phyloP scores from a whole-genome alignment of 92 coral and sea anemone genomes.

The Porites lobata region DNA sequence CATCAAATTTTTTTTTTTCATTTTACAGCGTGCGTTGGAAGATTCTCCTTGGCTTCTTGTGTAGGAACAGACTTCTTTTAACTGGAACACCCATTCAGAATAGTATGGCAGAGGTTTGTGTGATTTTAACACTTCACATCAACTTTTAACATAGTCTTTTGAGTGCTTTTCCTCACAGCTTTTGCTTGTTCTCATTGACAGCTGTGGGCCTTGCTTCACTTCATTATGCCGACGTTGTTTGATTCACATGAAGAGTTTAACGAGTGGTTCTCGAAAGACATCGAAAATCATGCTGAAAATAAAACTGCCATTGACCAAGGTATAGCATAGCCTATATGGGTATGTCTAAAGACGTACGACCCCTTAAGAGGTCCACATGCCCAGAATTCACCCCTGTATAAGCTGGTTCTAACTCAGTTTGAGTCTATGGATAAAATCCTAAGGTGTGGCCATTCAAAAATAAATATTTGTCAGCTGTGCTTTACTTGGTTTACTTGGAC shows the following conservation, averaged over 20 bases:
- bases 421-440: too few species aligned
- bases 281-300: conserved; percentile 98
- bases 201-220: conserved; percentile 98
- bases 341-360: neutral
- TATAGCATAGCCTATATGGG: conserved; percentile 22
- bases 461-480: neutral
- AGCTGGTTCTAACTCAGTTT: too few species aligned
- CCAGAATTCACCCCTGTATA: too few species aligned
- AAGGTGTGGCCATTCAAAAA: too few species aligned
- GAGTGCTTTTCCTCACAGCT: neutral
- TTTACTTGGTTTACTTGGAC: neutral
- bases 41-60: conserved; percentile 94
- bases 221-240: conserved; percentile 98
- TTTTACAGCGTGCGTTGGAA: conserved; percentile 93
- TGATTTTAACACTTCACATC: too few species aligned
- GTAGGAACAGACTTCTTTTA: conserved; percentile 94
- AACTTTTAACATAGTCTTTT: neutral
- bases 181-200: conserved; percentile 10
- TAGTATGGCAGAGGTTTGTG: conserved; percentile 98
- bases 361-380: too few species aligned
- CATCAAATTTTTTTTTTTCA: neutral
- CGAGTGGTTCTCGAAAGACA: conserved; percentile 98
- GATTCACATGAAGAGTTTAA: conserved; percentile 98
- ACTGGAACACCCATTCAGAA: conserved; percentile 99
- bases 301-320: conserved; percentile 96